phyloP scores from a whole-genome alignment of 2,113 vertebrate species.

The Phaetusa simplex region DNA sequence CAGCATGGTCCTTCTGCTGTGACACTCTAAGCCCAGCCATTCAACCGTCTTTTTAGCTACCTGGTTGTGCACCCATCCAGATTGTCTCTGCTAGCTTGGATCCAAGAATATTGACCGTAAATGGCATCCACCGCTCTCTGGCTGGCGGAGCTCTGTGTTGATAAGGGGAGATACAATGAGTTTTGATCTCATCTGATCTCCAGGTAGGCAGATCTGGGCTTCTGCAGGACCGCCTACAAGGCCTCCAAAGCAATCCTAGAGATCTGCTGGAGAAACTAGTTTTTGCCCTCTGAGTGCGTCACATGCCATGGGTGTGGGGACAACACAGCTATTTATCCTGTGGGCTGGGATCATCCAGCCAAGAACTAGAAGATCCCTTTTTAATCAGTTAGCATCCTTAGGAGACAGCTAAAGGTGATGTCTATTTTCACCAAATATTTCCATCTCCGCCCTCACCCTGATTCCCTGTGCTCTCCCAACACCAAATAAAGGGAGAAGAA shows the following conservation, averaged over 20 bases:
- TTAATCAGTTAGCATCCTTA: background rate
- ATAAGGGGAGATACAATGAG: background rate
- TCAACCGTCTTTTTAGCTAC: background rate
- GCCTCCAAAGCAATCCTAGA: background rate
- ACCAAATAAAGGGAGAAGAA: background rate
- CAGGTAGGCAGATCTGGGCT: background rate
- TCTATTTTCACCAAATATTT: background rate
- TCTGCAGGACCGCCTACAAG: background rate
- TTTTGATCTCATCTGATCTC: background rate
- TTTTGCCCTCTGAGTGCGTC: background rate
- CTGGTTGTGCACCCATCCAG: background rate
- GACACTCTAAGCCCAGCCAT: background rate
- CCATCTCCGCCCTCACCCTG: background rate
- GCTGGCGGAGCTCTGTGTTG: background rate
- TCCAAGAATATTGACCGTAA: background rate
- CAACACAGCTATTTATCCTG: background rate
- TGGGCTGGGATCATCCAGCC: background rate
- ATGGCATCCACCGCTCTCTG: background rate
- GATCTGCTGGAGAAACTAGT: background rate
- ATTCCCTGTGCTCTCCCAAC: background rate
- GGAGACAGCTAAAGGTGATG: background rate
- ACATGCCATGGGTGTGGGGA: background rate
- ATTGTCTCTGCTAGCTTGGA: background rate
- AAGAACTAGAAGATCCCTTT: background rate
- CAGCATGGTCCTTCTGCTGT: background rate